These are phyloP conservation scores for Ceramica pisi DNA, from an alignment of 2,888 invertebrate species.

Conservation along the genomic window DNA sequence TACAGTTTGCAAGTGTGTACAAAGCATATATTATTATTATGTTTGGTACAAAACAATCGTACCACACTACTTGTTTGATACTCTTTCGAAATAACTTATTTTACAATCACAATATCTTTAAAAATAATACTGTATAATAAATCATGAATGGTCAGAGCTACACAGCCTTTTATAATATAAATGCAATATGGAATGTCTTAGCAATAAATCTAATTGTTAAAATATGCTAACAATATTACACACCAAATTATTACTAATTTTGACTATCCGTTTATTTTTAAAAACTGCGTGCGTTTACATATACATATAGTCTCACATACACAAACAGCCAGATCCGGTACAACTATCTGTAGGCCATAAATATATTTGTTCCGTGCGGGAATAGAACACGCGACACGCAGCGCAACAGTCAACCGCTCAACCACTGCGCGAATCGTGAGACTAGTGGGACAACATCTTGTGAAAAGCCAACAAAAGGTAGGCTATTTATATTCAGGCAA, in stretches of 20 bases:
- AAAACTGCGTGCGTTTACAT: no score
- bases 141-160: conserved; percentile 64
- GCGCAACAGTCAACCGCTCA: no score
- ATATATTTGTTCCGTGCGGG: no score
- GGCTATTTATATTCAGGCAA: neutral
- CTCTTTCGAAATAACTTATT: conserved; percentile 60
- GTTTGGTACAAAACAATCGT: conserved; percentile 40
- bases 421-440: no score
- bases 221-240: conserved; percentile 49
- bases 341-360: no score
- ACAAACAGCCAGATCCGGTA: no score
- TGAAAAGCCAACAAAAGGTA: neutral
- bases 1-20: conserved; percentile 42
- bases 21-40: conserved; percentile 23
- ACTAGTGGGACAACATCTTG: neutral
- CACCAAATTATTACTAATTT: conserved; percentile 11
- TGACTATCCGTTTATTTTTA: neutral
- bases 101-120: conserved; percentile 75
- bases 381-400: no score
- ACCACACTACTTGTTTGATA: conserved; percentile 27
- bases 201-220: conserved; percentile 33
- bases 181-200: conserved; percentile 71
- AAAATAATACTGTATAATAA: conserved; percentile 79
- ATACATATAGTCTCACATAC: no score
- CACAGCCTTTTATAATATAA: conserved; percentile 73